Evolutionary conservation across 2,113 vertebrate genomes (phyloP).

Genomic region (Nipponia nippon): DNA sequence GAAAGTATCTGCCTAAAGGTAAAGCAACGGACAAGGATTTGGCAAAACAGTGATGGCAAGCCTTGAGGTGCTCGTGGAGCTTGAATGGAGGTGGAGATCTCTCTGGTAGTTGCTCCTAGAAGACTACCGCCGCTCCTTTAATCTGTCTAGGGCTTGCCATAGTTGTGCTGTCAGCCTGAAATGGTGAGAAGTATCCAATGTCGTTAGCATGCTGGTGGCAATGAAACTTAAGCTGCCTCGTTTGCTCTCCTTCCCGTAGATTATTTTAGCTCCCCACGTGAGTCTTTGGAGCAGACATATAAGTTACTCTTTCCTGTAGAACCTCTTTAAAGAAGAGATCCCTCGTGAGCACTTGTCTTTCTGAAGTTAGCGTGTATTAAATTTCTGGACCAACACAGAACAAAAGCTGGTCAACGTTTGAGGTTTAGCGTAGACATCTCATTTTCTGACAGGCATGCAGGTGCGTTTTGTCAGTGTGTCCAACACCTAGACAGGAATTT

Average conservation of each 20-base stretch:
- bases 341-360: background rate
- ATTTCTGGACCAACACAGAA: background rate
- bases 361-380: background rate
- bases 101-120: background rate
- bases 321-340: background rate
- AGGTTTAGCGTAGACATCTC: background rate
- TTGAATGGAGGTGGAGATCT: background rate
- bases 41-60: rapidly evolving
- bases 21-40: background rate
- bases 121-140: background rate
- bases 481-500: background rate
- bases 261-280: background rate
- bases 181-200: background rate
- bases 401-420: background rate
- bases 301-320: background rate
- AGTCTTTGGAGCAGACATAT: background rate
- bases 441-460: rapidly evolving
- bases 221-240: background rate
- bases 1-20: background rate
- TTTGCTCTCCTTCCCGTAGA: background rate
- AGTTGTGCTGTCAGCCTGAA: background rate
- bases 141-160: background rate
- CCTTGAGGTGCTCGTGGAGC: background rate
- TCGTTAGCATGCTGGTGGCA: background rate
- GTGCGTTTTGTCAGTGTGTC: background rate